Evolutionary conservation across 2,797 vertebrate genomes (phyloP), one percentile per base, ranked within the genome.

Genomic region (Myripristis murdjan): DNA sequence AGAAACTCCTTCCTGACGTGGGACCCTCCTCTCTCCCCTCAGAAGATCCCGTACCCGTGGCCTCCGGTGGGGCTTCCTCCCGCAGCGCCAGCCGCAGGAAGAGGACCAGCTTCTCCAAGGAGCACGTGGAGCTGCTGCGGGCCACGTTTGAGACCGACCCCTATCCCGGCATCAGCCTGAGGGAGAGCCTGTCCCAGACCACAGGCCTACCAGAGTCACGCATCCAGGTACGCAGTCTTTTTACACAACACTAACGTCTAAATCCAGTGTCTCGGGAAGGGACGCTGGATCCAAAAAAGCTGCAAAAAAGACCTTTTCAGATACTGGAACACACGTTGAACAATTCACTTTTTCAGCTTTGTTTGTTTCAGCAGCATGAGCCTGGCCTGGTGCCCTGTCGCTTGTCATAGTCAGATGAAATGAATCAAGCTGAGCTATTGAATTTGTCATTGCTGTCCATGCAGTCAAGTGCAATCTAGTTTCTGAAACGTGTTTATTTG

Each of bases 51-150:
- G 69, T 64, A 6, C 24, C 88, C 0, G 47, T 23, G 28, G 70
- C 72, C 66, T 75, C 77, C 43, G 3, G 74, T 16, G 6, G 73
- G 1, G 22, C 67, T 49, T 82, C 83, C 3, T 81, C 91, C 56
- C 91, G 93, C 64, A 91, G 85, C 11, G 63, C 93, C 51, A 94
- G 89, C 60, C 93, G 94, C 84, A 92, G 94, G 39, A 95, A 95
- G 85, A 92, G 94, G 46, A 95, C 94, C 64, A 94, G 92, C 70
- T 95, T 95, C 83, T 94, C 94, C 66, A 95, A 95, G 68, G 94
- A 92, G 1, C 92, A 95, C 0, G 93, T 95, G 69, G 93, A 94
- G 81, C 90, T 95, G 26, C 86, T 95, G 41, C 85, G 91, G 0
- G 54, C 72, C 58, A 93, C 94, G 14, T 95, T 95, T 1, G 85